phyloP scores from a whole-genome alignment of 1,140 invertebrate genomes.

The Chrysomallon squamiferum region DNA sequence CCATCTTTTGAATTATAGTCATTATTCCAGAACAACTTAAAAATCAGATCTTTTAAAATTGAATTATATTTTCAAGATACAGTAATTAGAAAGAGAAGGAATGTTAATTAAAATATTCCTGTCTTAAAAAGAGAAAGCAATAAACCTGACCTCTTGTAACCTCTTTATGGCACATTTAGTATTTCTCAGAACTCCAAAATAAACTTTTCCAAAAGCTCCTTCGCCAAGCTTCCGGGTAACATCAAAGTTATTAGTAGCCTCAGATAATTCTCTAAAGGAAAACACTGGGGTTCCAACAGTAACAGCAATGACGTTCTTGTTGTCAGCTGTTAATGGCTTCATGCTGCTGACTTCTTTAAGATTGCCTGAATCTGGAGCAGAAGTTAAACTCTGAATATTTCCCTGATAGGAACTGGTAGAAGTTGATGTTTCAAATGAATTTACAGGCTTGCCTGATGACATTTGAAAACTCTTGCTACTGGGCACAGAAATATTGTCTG shows the following conservation, averaged over 20 bases:
- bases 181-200: conserved; percentile 87
- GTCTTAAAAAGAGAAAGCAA: no score
- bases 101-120: no score
- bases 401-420: no score
- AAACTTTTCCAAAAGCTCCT: conserved; percentile 92
- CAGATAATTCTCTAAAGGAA: conserved; percentile 78
- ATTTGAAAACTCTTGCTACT: background rate
- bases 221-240: conserved; percentile 77
- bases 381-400: no score
- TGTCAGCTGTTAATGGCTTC: conserved; percentile 5
- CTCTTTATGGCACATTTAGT: conserved; percentile 89
- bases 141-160: conserved; percentile 68
- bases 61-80: no score
- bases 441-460: background rate
- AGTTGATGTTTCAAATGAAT: no score
- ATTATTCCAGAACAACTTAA: no score
- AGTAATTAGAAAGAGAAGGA: no score
- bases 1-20: no score
- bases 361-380: background rate
- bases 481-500: background rate
- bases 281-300: conserved; percentile 55
- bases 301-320: conserved; percentile 4
- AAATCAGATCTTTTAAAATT: no score
- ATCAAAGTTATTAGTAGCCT: conserved; percentile 82
- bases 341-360: no score